Evolutionary conservation across 2,113 vertebrate genomes (phyloP), one percentile per base, ranked within the genome.

Genomic region (Centrocercus urophasianus): DNA sequence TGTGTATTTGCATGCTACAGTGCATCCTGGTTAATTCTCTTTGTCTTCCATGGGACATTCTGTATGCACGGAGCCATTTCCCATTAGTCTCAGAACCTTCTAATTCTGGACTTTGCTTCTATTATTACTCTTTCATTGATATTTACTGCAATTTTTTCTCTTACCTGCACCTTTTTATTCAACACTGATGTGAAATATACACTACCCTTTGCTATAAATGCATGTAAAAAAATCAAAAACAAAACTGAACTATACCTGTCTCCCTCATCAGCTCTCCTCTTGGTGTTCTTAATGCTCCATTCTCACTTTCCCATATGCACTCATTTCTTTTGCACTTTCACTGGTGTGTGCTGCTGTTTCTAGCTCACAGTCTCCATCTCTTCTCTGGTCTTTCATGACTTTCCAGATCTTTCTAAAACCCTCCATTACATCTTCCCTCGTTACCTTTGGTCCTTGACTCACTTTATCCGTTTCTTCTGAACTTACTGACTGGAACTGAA

Each of bases 381-480:
- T 85, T 69, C 63, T 87, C 75, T 73, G 70, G 36, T 63, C 78
- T 79, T 72, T 42, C 34, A 5, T 91, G 67, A 69, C 60, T 82
- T 92, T 25, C 60, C 63, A 79, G 48, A 63, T 89, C 21, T 66
- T 86, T 64, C 50, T 76, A 45, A 93, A 89, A 13, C 36, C 48
- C 5, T 90, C 81, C 76, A 63, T 92, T 94, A 79, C 20, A 1
- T 93, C 80, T 88, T 86, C 66, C 34, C 32, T 90, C 42, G 28
- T 93, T 83, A 86, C 83, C 89, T 92, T 95, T 95, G 90, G 90
- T 95, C 91, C 67, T 93, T 93, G 85, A 93, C 66, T 95, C 86
- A 65, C 92, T 86, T 90, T 94, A 52, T 63, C 36, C 61, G 36
- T 67, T 59, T 86, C 34, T 71, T 90, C 81, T 84, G 66, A 94